Conservation (phyloP, 2,888 invertebrate species). For the Himalopsyche tibetana region DNA sequence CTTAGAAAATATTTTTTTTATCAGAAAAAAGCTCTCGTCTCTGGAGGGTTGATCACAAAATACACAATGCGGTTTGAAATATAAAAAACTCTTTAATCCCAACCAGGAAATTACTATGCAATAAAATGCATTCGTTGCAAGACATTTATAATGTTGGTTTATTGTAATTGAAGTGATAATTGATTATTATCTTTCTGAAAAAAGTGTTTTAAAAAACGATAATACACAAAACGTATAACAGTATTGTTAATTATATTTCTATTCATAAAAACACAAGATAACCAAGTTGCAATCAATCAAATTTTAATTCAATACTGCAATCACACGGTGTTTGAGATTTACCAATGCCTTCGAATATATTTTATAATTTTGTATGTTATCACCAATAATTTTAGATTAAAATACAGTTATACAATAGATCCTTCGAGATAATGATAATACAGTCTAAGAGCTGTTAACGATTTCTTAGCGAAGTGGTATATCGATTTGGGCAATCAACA, state of each 20-base stretch:
- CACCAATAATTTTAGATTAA: too few species aligned
- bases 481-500: too few species aligned
- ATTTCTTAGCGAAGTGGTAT: too few species aligned
- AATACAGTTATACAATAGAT: too few species aligned
- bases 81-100: neutral
- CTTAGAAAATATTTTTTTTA: too few species aligned
- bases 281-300: constrained; percentile 27
- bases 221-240: neutral
- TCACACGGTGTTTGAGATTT: neutral
- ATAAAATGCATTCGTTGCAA: constrained; percentile 24
- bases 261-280: constrained; percentile 31
- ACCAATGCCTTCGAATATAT: too few species aligned
- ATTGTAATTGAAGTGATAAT: constrained; percentile 24
- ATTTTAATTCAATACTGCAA: constrained; percentile 4
- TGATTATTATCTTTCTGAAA: constrained; percentile 23
- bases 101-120: neutral
- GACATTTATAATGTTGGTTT: neutral
- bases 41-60: too few species aligned
- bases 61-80: too few species aligned
- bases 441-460: too few species aligned
- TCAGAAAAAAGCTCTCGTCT: too few species aligned
- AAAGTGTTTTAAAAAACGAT: neutral
- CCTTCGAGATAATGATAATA: too few species aligned
- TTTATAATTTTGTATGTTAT: too few species aligned
- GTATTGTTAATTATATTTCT: neutral